These are phyloP conservation scores for Linnaemya tessellans DNA, from an alignment of 2,888 invertebrate species.

Conservation along the genomic window DNA sequence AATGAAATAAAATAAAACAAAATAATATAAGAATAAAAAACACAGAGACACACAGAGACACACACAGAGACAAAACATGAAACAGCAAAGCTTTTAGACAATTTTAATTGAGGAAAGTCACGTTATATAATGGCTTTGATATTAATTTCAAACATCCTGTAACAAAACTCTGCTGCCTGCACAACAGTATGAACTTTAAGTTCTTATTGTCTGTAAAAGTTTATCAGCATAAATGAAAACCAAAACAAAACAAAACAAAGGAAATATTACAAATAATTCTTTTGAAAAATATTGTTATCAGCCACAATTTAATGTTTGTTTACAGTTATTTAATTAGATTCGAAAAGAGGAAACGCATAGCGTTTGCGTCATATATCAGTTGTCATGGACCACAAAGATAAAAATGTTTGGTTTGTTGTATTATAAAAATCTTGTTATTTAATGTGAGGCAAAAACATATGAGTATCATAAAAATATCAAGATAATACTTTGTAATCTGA, in stretches of 20 bases:
- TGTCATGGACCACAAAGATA: neutral
- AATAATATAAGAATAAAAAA: too few relatives aligned
- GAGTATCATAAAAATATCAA: too few relatives aligned
- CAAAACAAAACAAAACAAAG: neutral
- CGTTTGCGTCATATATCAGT: neutral
- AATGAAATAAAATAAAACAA: neutral
- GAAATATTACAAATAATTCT: neutral
- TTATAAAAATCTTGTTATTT: neutral
- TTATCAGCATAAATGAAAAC: neutral
- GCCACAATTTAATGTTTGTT: neutral
- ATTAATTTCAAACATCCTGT: constrained; percentile 1
- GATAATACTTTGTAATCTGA: neutral
- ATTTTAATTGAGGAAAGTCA: constrained; percentile 2
- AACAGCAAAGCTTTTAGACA: neutral
- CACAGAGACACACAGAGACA: too few relatives aligned
- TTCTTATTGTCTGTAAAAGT: constrained; percentile 13
- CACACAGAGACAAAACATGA: neutral
- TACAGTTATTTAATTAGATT: neutral
- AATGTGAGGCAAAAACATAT: too few relatives aligned
- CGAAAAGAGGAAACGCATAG: neutral
- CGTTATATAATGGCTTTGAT: constrained; percentile 35
- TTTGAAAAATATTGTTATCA: neutral
- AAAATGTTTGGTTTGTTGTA: neutral
- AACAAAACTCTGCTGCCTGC: neutral
- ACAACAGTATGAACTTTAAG: neutral